Conservation (phyloP, 1,140 invertebrate genomes). For the Parasteatoda tepidariorum region DNA sequence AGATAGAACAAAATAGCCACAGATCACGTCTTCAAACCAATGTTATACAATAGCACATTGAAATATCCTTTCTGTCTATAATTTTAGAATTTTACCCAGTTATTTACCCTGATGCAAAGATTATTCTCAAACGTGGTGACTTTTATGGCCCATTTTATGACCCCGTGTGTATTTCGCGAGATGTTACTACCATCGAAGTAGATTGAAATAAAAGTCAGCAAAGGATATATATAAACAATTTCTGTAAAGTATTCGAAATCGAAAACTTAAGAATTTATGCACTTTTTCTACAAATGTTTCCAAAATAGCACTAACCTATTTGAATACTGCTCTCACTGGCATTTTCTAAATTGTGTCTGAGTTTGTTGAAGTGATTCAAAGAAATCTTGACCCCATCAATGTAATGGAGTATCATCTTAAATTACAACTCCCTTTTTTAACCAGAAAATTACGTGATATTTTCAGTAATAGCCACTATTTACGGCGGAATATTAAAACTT, state of each 20-base stretch:
- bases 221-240: slow-evolving; percentile 39
- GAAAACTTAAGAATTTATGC: slow-evolving; percentile 57
- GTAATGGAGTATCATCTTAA: slow-evolving; percentile 45
- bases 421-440: slow-evolving; percentile 42
- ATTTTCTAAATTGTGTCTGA: neutral
- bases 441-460: slow-evolving; percentile 51
- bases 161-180: slow-evolving; percentile 51
- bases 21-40: too few relatives aligned
- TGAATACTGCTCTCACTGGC: slow-evolving; percentile 38
- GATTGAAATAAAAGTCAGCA: slow-evolving; percentile 26
- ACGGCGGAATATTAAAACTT: slow-evolving; percentile 39
- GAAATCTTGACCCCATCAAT: slow-evolving; percentile 42
- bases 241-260: slow-evolving; percentile 27
- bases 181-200: slow-evolving; percentile 48
- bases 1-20: too few relatives aligned
- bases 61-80: slow-evolving; percentile 53
- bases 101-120: slow-evolving; percentile 47
- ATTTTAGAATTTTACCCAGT: slow-evolving; percentile 54
- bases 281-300: slow-evolving; percentile 29
- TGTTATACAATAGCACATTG: too few relatives aligned
- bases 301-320: slow-evolving; percentile 47
- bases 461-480: slow-evolving; percentile 51
- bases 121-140: slow-evolving; percentile 55
- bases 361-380: neutral
- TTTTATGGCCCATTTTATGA: slow-evolving; percentile 58